Base-by-base conservation (phyloP, 1,140 invertebrate genomes). In the Ostrea edulis region DNA sequence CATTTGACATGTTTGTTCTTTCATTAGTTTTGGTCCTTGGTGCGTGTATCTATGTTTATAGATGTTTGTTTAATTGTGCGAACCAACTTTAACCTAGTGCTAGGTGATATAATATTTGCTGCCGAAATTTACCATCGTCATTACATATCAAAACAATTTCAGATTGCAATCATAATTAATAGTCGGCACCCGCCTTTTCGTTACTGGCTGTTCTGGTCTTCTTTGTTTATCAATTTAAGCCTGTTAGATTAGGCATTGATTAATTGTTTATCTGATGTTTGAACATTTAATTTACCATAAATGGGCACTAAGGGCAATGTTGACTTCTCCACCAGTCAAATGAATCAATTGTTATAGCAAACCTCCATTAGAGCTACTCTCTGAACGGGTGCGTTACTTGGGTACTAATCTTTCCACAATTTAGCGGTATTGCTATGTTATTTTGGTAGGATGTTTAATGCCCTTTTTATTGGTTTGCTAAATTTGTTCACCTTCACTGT, bases 231-330 rank as follows among this genome's bases (percentile, higher is more conserved):
- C 68, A 77, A 44, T 44, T 44, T 44, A 44, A 77, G 68, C 68
- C 22, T 35, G 25, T 22, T 44, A 77, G 68, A 77, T 77, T 77
- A 77, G 68, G 9, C 68, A 77, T 77, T 77, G 68, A 77, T 77
- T 77, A 77, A 35, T 77, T 29, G 68, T 77, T 29, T 77, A 77
- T 77, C 68, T 77, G 25, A 35, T 77, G 68, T 77, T 77, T 77
- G 68, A 77, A 29, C 25, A 25, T 77, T 77, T 77, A 77, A 77
- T 77, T 77, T 77, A 77, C 68, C 68, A 25, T 14, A 77, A 77
- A 77, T 77, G 68, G 68, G 68, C 25, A 14, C 29, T 77, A 77
- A 77, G 68, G 22, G 12, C 68, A 77, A 77, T 77, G 68, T 77
- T 77, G 25, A 77, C 68, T 25, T 77, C 68, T 44, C 14, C 68